A percentile compares a stretch with the other conserved stretches of the same genome.
phyloP scores from a whole-genome alignment of 2,113 vertebrate species.

The Cebidichthys violaceus region DNA sequence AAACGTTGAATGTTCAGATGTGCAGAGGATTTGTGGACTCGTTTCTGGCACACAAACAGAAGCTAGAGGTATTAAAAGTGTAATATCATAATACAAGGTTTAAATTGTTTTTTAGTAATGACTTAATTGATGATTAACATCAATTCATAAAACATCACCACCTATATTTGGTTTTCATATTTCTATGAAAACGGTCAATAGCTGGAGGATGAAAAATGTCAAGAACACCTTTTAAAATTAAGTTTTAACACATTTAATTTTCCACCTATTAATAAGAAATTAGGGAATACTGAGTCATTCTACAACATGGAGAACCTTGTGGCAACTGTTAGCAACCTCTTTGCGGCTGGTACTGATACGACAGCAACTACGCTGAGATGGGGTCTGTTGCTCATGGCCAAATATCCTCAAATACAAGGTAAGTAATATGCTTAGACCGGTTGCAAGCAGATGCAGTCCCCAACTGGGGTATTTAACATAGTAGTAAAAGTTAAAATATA shows the following conservation, averaged over 20 bases:
- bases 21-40: constrained; percentile 15
- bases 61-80: not conserved
- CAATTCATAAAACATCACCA: not conserved
- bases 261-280: not conserved
- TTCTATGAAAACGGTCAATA: no score
- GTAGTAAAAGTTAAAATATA: not conserved
- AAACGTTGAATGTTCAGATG: not conserved
- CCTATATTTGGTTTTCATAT: no score
- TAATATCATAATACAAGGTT: not conserved
- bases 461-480: not conserved
- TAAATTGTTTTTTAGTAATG: no score
- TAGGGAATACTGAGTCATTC: not conserved
- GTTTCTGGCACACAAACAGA: not conserved
- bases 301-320: not conserved
- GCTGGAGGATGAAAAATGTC: no score
- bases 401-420: constrained; percentile 5
- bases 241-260: not conserved
- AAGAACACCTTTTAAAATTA: not conserved
- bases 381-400: not conserved
- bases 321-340: not conserved
- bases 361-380: not conserved
- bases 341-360: not conserved
- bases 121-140: not conserved
- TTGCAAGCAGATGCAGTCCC: not conserved
- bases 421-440: not conserved